These are phyloP conservation scores for Idaea biselata DNA, from an alignment of 2,888 invertebrate genomes.

Conservation along the genomic window DNA sequence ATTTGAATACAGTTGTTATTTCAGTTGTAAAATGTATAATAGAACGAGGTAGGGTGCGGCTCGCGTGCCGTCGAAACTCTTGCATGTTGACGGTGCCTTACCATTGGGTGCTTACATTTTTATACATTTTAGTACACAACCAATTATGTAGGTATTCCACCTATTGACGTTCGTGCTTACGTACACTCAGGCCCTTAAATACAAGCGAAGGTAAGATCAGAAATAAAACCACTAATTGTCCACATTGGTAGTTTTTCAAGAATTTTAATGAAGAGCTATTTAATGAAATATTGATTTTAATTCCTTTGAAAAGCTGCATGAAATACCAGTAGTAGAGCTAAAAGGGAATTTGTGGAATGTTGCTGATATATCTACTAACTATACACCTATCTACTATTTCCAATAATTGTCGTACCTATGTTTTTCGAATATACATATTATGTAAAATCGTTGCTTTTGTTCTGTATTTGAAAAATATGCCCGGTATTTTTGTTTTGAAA, in stretches of 20 bases:
- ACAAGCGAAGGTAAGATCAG: slow-evolving; percentile 26
- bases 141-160: slow-evolving; percentile 40
- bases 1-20: slow-evolving; percentile 32
- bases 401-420: too few species aligned
- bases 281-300: neutral
- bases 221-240: neutral
- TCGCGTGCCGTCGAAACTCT: slow-evolving; percentile 53
- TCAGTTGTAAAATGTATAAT: slow-evolving; percentile 38
- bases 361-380: too few species aligned
- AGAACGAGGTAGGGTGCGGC: slow-evolving; percentile 44
- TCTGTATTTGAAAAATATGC: too few species aligned
- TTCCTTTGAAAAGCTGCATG: neutral
- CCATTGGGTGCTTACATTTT: slow-evolving; percentile 43
- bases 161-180: slow-evolving; percentile 47
- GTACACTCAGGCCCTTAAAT: slow-evolving; percentile 38
- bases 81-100: slow-evolving; percentile 44
- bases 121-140: slow-evolving; percentile 48
- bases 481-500: too few species aligned
- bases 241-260: neutral
- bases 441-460: too few species aligned
- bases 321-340: neutral
- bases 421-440: too few species aligned
- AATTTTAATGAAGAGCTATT: slow-evolving; percentile 7
- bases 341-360: slow-evolving; percentile 4
- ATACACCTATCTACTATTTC: too few species aligned